A percentile compares a stretch with the other conserved stretches of the same genome.
Conservation (phyloP, 1,140 invertebrate genomes). For the Alviniconcha marisindica region DNA sequence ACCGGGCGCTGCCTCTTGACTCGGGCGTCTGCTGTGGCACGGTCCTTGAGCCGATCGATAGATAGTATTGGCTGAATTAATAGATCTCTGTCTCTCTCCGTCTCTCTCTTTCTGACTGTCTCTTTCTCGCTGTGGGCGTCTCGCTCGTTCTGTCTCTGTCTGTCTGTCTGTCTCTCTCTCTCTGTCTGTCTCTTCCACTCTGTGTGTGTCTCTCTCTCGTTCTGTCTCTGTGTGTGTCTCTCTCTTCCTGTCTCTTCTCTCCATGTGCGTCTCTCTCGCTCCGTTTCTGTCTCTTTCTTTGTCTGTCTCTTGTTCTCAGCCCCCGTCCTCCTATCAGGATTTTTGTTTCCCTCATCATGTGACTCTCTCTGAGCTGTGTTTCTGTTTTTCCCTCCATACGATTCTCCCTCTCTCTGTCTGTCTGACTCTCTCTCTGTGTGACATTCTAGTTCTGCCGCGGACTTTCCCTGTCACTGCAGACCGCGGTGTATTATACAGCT, state of each 20-base stretch:
- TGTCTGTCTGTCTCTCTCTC: constrained; percentile 11
- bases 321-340: background rate
- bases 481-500: no score
- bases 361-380: background rate
- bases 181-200: no score
- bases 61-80: no score
- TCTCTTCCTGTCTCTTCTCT: background rate
- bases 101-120: background rate
- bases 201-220: no score
- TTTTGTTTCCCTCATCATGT: background rate
- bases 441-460: no score
- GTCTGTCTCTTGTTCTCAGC: background rate
- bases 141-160: background rate
- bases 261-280: background rate
- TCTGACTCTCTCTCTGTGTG: constrained; percentile 6
- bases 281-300: background rate
- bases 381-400: background rate
- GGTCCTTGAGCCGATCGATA: no score
- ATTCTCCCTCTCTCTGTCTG: constrained; percentile 6
- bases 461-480: no score
- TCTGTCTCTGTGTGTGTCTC: background rate
- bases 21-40: no score
- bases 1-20: no score
- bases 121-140: background rate
- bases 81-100: background rate